A percentile compares a stretch with the other conserved stretches of the same genome.
Conservation (phyloP, 2,113 vertebrate genomes). For the Fulmarus glacialis region DNA sequence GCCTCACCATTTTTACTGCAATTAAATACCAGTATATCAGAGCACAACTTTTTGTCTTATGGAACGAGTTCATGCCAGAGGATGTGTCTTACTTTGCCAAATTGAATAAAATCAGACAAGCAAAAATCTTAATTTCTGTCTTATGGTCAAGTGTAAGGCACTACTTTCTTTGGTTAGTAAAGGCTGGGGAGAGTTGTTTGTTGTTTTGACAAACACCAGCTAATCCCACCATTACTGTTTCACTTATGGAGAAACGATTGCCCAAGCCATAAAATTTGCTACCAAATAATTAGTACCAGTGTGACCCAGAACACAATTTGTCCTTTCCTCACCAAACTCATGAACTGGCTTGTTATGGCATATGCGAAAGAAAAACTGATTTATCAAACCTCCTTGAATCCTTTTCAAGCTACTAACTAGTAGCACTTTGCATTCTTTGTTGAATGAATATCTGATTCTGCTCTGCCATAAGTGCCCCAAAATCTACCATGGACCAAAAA, state of each 20-base stretch:
- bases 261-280: not conserved
- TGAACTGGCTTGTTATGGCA: not conserved
- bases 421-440: not conserved
- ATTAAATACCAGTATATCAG: not conserved
- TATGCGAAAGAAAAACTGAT: not conserved
- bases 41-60: not conserved
- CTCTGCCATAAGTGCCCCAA: not conserved
- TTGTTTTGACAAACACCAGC: not conserved
- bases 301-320: not conserved
- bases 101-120: not conserved
- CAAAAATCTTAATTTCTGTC: not conserved
- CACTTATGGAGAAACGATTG: not conserved
- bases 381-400: not conserved
- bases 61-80: not conserved
- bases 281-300: not conserved
- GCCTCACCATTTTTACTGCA: not conserved
- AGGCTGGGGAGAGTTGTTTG: not conserved
- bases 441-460: not conserved
- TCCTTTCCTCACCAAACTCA: not conserved
- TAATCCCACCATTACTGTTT: not conserved
- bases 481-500: not conserved
- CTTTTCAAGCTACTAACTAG: not conserved
- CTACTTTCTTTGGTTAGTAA: not conserved
- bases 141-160: not conserved
- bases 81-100: not conserved